phyloP scores from a whole-genome alignment of 1,140 invertebrate genomes.

The Episyrphus balteatus region DNA sequence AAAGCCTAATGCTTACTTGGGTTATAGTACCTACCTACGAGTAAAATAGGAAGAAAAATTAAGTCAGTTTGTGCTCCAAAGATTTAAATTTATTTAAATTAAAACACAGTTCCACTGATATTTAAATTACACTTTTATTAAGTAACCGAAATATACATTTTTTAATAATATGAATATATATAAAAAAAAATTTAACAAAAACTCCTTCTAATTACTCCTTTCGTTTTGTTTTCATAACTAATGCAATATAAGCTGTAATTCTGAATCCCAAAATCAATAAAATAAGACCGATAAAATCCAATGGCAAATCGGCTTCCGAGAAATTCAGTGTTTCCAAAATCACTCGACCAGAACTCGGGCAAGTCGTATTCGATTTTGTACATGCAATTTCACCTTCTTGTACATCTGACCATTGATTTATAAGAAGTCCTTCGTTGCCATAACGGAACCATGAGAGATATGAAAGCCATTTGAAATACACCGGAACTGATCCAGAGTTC shows the following conservation, averaged over 20 bases:
- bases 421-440: slow-evolving; percentile 82
- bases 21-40: too few relatives aligned
- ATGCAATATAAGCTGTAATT: slow-evolving; percentile 60
- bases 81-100: too few relatives aligned
- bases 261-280: slow-evolving; percentile 65
- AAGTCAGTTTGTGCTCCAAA: too few relatives aligned
- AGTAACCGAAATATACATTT: too few relatives aligned
- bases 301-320: slow-evolving; percentile 57
- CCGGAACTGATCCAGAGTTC: slow-evolving; percentile 78
- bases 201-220: slow-evolving; percentile 18
- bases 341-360: slow-evolving; percentile 60
- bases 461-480: slow-evolving; percentile 82
- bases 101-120: too few relatives aligned
- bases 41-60: too few relatives aligned
- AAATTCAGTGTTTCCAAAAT: slow-evolving; percentile 73
- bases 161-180: too few relatives aligned
- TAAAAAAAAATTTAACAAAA: neutral
- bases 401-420: slow-evolving; percentile 84
- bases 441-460: slow-evolving; percentile 94
- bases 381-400: slow-evolving; percentile 53
- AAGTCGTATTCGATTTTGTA: slow-evolving; percentile 58
- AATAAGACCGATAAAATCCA: slow-evolving; percentile 59
- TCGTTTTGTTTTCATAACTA: slow-evolving; percentile 50
- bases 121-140: too few relatives aligned
- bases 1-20: too few relatives aligned